Conservation (phyloP, 2,888 invertebrate genomes). For the Chydorus sphaericus region DNA sequence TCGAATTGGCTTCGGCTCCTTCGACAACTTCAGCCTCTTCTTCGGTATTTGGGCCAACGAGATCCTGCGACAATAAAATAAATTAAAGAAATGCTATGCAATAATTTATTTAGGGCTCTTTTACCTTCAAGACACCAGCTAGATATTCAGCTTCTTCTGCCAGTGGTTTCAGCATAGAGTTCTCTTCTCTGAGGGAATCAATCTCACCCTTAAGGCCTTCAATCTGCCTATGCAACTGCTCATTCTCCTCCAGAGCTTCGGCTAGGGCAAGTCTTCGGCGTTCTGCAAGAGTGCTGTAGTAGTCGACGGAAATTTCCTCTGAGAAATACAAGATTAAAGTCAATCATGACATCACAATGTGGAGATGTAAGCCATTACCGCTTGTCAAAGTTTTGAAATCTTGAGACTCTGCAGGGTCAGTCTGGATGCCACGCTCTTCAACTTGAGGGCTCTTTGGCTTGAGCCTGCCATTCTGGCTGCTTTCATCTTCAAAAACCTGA, state of each 20-base stretch:
- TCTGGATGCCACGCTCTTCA: background rate
- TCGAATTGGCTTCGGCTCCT: background rate
- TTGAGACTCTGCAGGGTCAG: background rate
- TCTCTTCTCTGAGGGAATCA: background rate
- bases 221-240: background rate
- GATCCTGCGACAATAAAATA: background rate
- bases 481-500: background rate
- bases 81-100: background rate
- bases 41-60: background rate
- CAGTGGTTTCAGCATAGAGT: constrained; percentile 1
- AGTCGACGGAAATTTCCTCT: background rate
- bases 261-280: constrained; percentile 1
- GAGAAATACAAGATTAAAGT: background rate
- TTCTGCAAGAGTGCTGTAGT: constrained; percentile 7
- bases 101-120: background rate
- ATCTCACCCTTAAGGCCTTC: background rate
- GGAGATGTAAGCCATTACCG: background rate
- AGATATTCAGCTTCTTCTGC: constrained; percentile 9
- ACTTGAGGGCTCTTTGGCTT: background rate
- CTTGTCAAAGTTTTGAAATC: background rate
- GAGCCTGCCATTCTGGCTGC: background rate
- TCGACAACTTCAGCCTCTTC: background rate
- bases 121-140: constrained; percentile 5
- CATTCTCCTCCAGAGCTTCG: constrained; percentile 5
- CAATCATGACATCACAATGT: constrained; percentile 1